These are phyloP conservation scores for Acanthosepion esculentum DNA, from an alignment of 2,888 invertebrate species.

Conservation along the genomic window DNA sequence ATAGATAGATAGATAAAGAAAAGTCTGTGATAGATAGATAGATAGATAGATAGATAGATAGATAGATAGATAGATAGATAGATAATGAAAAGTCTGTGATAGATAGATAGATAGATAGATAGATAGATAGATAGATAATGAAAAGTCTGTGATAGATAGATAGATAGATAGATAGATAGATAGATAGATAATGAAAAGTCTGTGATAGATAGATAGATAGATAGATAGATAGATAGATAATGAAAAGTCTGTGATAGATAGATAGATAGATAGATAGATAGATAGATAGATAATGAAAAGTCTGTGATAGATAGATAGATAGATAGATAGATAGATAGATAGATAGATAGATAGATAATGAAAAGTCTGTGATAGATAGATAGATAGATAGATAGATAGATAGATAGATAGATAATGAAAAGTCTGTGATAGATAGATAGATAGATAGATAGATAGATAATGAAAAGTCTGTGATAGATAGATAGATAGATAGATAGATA, in stretches of 20 bases:
- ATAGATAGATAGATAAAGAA: too few relatives aligned
- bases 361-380: too few relatives aligned
- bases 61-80: neutral
- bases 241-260: too few relatives aligned
- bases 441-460: conserved; percentile 33
- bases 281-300: conserved; percentile 33
- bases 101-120: conserved; percentile 5
- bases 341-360: conserved; percentile 33
- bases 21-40: conserved; percentile 33
- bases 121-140: conserved; percentile 33
- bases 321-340: neutral
- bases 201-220: too few relatives aligned
- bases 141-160: too few relatives aligned
- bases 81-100: too few relatives aligned
- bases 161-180: conserved; percentile 5
- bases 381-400: neutral
- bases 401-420: conserved; percentile 33
- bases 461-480: too few relatives aligned
- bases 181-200: too few relatives aligned
- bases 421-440: too few relatives aligned
- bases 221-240: conserved; percentile 33
- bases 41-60: conserved; percentile 3
- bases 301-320: too few relatives aligned
- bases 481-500: conserved; percentile 1
- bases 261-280: conserved; percentile 5